Evolutionary conservation across 2,113 vertebrate species (phyloP).

Genomic region (Pao palembangensis): DNA sequence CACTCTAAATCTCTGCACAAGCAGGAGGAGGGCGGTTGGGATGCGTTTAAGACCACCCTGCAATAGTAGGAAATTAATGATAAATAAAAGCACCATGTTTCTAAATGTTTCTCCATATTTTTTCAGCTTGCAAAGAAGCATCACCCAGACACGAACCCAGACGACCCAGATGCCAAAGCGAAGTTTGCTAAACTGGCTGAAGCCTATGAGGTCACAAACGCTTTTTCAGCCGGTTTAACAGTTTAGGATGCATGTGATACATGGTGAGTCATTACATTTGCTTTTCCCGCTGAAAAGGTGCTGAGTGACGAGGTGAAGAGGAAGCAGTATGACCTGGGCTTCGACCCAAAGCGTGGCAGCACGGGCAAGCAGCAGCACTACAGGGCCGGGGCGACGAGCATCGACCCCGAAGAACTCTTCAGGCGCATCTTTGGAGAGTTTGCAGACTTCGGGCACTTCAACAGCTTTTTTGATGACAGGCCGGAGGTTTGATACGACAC

Average conservation of each 20-base stretch:
- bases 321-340: conserved; percentile 89
- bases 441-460: conserved; percentile 81
- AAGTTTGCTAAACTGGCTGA: conserved; percentile 94
- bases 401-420: conserved; percentile 93
- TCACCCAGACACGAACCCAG: conserved; percentile 94
- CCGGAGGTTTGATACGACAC: conserved; percentile 79
- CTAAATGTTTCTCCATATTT: neutral
- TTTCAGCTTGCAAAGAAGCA: conserved; percentile 92
- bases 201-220: conserved; percentile 83
- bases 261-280: neutral
- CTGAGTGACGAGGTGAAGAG: conserved; percentile 90
- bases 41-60: no score
- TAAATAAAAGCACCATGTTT: no score
- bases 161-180: conserved; percentile 92
- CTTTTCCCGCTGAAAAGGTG: conserved; percentile 70
- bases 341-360: conserved; percentile 67
- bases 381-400: conserved; percentile 74
- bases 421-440: conserved; percentile 95
- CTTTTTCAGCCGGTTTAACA: neutral
- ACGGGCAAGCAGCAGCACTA: conserved; percentile 78
- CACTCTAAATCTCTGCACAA: neutral
- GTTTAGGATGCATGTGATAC: no score
- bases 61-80: neutral
- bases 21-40: no score
- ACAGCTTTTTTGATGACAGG: conserved; percentile 83